These are phyloP conservation scores for Noturus placidus DNA, from an alignment of 2,113 vertebrate species.

Conservation along the genomic window DNA sequence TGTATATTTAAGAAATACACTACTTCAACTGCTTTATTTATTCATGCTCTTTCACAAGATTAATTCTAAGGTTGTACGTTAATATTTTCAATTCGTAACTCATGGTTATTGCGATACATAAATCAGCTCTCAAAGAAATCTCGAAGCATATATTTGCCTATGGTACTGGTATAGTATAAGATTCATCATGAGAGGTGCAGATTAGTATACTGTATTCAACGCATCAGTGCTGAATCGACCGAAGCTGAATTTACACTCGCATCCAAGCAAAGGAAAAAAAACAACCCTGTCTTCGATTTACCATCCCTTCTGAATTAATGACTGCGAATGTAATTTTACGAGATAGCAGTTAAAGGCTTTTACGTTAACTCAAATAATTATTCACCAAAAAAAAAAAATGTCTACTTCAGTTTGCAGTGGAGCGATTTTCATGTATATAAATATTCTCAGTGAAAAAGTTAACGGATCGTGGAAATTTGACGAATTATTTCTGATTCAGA, in stretches of 20 bases:
- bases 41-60: background rate
- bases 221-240: background rate
- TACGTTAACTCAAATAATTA: conserved; percentile 26
- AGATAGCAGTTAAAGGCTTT: background rate
- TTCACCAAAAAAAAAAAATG: background rate
- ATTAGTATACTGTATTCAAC: background rate
- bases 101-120: background rate
- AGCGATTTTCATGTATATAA: background rate
- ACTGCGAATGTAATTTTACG: background rate
- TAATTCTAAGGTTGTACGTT: background rate
- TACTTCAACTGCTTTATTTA: background rate
- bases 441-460: background rate
- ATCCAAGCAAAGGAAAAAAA: background rate
- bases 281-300: background rate
- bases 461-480: background rate
- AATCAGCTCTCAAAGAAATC: background rate
- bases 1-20: background rate
- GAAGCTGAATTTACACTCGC: background rate
- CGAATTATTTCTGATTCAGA: background rate
- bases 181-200: background rate
- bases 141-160: background rate
- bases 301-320: background rate
- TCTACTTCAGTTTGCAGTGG: background rate
- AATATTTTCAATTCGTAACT: background rate
- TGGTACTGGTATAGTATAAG: background rate